Base-by-base conservation (phyloP, 2,888 invertebrate genomes). In the Eumerus sabulonum region DNA sequence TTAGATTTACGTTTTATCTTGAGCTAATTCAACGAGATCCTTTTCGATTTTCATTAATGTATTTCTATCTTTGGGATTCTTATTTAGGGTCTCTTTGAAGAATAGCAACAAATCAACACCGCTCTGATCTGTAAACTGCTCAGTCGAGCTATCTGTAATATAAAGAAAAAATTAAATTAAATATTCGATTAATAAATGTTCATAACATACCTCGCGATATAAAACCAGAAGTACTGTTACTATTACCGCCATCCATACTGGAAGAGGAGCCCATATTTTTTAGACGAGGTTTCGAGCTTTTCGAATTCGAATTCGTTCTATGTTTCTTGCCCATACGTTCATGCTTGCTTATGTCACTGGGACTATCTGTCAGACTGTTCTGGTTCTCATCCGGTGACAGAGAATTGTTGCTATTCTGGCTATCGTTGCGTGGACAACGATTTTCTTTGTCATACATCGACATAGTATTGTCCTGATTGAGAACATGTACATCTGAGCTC, bases 61-160 rank as follows among this genome's bases (percentile, higher is more conserved):
- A 83, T 93, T 92, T 48, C 97, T 91, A 89, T 98, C 98, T 85
- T 96, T 95, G 40, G 93, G 92, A 88, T 95, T 97, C 87, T 96
- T 95, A 88, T 97, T 96, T 62, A 98, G 90, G 0, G 98, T 98
- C 82, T 96, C 95, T 76, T 94, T 93, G 77, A 98, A 95, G 88
- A 98, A 98, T 82, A 93, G 92, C 82, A 96, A 93, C 81, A 98
- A 90, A 87, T 98, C 96, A 1, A 94, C 93, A 42, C 95, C 95
- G 62, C 88, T 88, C 59, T 93, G 93, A 87, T 95, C 95, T 19
- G 92, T 93, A 85, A 92, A 93, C 86, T 92, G 91, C 86, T 95
- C 94, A 76, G 92, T 92, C 87, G 94, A 94, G 86, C 93, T 94
- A 88, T 94, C 94, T 94, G 90, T n/a, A 82, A 81, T 27, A 27